Percentiles rank a stretch among this genome's conserved stretches.
Conservation (phyloP, 2,113 vertebrate genomes). For the Sceloporus tristichus region DNA sequence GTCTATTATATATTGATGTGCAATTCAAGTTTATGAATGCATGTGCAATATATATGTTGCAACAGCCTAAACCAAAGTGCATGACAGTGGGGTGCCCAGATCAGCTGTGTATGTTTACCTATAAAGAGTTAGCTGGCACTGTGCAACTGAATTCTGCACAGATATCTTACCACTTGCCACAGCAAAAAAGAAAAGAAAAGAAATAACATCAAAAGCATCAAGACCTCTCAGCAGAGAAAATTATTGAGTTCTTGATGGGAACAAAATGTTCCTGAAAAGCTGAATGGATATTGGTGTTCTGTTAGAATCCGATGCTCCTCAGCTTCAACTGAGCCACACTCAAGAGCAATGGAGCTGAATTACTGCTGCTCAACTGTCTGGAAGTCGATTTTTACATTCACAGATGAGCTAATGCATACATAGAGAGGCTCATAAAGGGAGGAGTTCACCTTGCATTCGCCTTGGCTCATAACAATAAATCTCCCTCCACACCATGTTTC, state of each 20-base stretch:
- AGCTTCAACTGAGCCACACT: slow-evolving; percentile 64
- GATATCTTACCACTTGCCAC: neutral
- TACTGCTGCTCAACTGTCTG: slow-evolving; percentile 68
- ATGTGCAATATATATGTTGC: too few species aligned
- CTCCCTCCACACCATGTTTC: slow-evolving; percentile 64
- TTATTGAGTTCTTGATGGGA: slow-evolving; percentile 52
- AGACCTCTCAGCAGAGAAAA: slow-evolving; percentile 51
- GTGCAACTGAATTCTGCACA: neutral
- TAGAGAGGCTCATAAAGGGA: slow-evolving; percentile 68
- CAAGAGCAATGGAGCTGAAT: slow-evolving; percentile 67
- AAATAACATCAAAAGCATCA: slow-evolving; percentile 28
- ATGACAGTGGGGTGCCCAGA: neutral
- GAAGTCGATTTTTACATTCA: slow-evolving; percentile 71
- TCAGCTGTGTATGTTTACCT: too few species aligned
- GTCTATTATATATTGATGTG: too few species aligned
- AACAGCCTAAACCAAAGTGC: neutral
- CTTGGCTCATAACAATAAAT: slow-evolving; percentile 78
- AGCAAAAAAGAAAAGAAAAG: too few species aligned
- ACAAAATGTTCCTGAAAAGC: slow-evolving; percentile 71
- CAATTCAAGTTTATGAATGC: too few species aligned
- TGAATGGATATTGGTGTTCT: slow-evolving; percentile 50
- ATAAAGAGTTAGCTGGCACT: neutral
- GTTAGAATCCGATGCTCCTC: slow-evolving; percentile 62
- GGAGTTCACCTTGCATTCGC: slow-evolving; percentile 75
- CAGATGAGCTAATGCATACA: slow-evolving; percentile 71